Evolutionary conservation across 2,797 vertebrate species (phyloP), one percentile per base, ranked within the genome.

Genomic region (Etheostoma perlongum): DNA sequence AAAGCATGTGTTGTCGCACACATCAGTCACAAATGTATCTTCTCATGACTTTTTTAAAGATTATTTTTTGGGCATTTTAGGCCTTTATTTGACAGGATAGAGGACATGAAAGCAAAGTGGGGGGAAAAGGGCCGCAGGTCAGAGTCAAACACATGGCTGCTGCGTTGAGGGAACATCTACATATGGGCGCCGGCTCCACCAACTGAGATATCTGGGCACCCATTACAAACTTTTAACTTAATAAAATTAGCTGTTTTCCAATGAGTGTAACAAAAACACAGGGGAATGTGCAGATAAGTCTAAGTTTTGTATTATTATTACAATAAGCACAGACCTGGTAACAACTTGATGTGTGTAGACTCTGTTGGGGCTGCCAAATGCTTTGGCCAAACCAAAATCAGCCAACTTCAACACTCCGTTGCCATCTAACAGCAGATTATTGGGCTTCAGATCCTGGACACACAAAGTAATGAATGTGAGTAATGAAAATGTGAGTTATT

Each of bases 301-400:
- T 12, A 15, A 49, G 3, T 12, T 48, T 15, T 33, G 8, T 23
- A 15, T 52, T 19, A 30, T 55, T 48, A 42, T 27, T 5, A 62
- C 13, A 30, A 13, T 23, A 2, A 18, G 21, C 16, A 81, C 83
- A 64, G 27, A 99, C 98, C 98, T 97, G 90, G 98, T 99, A 79
- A 99, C 98, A 72, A 99, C 98, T 85, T 99, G 98, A 88, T 99
- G 97, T 2, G 98, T 99, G 85, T 99, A 99, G 81, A 96, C 93
- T 94, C 98, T 96, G 53, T 97, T 99, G 4, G 98, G 98, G 80
- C 98, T 99, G 72, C 98, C 98, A 87, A 99, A 99, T 44, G 97
- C 95, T 89, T 99, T 99, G 62, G 98, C 98, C 82, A 99, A 91
- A 79, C 97, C 98, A 91, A 99, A 99, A 92, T 99, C 98, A 72